Conservation (phyloP, 2,888 invertebrate genomes). For the Orthosia cruda region DNA sequence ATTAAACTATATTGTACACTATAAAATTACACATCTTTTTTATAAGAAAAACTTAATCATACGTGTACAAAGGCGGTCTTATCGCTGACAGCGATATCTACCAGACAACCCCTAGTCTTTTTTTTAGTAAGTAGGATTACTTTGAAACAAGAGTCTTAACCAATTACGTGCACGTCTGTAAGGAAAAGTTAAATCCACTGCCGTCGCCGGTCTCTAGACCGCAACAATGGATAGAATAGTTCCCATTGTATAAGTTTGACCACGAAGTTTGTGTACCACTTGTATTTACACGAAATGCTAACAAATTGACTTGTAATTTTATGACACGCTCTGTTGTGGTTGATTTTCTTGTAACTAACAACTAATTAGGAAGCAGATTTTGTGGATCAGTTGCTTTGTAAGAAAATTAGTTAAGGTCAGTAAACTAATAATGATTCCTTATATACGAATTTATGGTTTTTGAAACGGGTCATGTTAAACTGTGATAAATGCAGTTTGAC, state of each 20-base stretch:
- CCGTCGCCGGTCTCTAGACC: slow-evolving; percentile 39
- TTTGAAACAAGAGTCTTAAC: slow-evolving; percentile 8
- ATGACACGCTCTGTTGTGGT: slow-evolving; percentile 36
- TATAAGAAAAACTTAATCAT: too few relatives aligned
- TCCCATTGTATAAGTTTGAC: slow-evolving; percentile 72
- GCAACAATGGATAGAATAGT: slow-evolving; percentile 69
- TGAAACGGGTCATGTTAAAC: too few relatives aligned
- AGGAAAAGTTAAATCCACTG: slow-evolving; percentile 52
- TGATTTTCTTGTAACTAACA: slow-evolving; percentile 48
- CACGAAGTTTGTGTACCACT: slow-evolving; percentile 62
- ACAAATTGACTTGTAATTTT: slow-evolving; percentile 73
- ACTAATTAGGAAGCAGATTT: slow-evolving; percentile 21
- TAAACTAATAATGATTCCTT: too few relatives aligned
- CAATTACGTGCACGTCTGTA: slow-evolving; percentile 43
- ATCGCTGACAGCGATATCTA: too few relatives aligned
- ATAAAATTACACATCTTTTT: too few relatives aligned
- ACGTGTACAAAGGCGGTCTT: too few relatives aligned
- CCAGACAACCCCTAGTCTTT: too few relatives aligned
- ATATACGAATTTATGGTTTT: too few relatives aligned
- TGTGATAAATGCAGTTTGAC: too few relatives aligned
- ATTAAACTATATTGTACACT: too few relatives aligned
- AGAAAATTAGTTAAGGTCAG: too few relatives aligned
- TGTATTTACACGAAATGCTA: slow-evolving; percentile 72
- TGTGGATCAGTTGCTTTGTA: slow-evolving; percentile 11
- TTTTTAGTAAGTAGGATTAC: not conserved